Base-by-base conservation (phyloP, 2,888 invertebrate genomes). In the Caenorhabditis macrosperma region DNA sequence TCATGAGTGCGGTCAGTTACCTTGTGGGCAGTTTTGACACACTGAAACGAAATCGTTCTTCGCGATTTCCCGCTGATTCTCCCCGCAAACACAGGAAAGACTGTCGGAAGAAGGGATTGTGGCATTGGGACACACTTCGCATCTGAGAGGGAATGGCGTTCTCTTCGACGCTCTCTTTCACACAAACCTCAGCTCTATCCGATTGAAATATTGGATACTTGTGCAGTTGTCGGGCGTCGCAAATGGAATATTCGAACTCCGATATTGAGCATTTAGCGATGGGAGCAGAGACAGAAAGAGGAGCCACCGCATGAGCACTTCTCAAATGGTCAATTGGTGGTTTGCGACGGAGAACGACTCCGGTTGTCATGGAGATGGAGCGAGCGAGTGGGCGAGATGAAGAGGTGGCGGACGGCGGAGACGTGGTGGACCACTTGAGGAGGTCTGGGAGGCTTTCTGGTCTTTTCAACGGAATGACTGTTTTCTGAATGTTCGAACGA, bases 121-220 rank as follows among this genome's bases (percentile, higher is more conserved):
- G 0, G 78, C 38, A 33, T 78, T 78, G n/a, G 78, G 78, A 52
- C 78, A 78, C 7, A 28, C 17, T 63, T 78, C 67, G 24, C 78
- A 78, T 68, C 78, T 78, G n/a, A 1, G 64, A 64, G 33, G 10
- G 33, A 38, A 38, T 12, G 38, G 7, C 9, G 38, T 38, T 38
- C 15, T 38, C 9, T n/a, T 9, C 15, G 5, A 9, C 38, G 12
- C 15, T 9, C 5, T 2, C 7, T 2, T 38, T 9, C 0, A 41
- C 15, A 48, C 46, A 2, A 22, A 78, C 78, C 68, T 72, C 30
- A 78, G 46, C 12, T 55, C 67, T 12, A 74, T 55, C 38, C 78
- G 24, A 38, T 78, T 78, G 33, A 57, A 78, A 68, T 44, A 78
- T 52, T 78, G 71, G 28, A 57, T 30, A 2, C 57, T 10, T 24